Percentiles rank a stretch among this genome's conserved stretches.
Evolutionary conservation across 2,888 invertebrate genomes (phyloP).

Genomic region (Eupithecia subfuscata): DNA sequence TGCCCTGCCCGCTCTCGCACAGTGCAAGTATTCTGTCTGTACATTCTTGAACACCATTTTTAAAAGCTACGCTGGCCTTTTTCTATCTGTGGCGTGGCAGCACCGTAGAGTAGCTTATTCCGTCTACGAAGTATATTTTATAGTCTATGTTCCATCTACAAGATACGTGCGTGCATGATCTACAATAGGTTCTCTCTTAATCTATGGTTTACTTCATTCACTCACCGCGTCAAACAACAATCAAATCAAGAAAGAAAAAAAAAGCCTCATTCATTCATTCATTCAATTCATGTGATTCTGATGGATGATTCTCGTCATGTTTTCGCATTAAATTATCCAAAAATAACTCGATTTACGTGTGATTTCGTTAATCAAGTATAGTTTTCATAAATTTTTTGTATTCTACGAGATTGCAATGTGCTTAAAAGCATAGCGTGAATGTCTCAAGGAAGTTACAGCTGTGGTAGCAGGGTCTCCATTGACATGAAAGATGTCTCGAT

Average conservation of each 20-base stretch:
- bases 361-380: background rate
- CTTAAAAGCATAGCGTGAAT: constrained; percentile 43
- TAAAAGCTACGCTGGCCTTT: too few species aligned
- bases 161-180: too few species aligned
- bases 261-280: background rate
- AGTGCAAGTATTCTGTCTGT: too few species aligned
- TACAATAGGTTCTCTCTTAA: too few species aligned
- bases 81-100: too few species aligned
- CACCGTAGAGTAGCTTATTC: too few species aligned
- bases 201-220: background rate
- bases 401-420: constrained; percentile 38
- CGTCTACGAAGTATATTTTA: too few species aligned
- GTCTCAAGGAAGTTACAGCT: constrained; percentile 42
- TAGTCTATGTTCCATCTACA: too few species aligned
- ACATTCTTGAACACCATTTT: too few species aligned
- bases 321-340: constrained; percentile 6
- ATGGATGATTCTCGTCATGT: background rate
- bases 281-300: background rate
- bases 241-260: too few species aligned
- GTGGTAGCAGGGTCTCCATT: constrained; percentile 53
- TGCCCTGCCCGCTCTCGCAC: too few species aligned
- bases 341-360: background rate
- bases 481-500: constrained; percentile 76
- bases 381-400: background rate
- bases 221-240: background rate